Conservation (phyloP, 2,113 vertebrate species). For the Hipposideros armiger region DNA sequence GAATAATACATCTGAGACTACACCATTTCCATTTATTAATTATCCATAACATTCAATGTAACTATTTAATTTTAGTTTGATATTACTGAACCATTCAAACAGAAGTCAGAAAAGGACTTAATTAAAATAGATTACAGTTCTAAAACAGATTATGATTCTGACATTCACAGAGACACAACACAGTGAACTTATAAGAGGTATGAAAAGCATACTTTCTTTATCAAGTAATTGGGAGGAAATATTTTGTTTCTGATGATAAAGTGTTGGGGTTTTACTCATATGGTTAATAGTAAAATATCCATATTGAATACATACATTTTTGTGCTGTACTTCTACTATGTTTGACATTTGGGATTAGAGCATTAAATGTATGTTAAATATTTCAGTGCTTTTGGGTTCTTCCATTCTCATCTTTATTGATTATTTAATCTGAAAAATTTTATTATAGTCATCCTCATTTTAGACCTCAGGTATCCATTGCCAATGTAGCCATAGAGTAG, state of each 20-base stretch:
- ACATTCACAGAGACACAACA: not conserved
- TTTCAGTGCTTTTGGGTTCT: not conserved
- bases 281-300: not conserved
- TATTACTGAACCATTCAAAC: not conserved
- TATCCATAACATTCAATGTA: not conserved
- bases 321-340: not conserved
- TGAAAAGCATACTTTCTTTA: not conserved
- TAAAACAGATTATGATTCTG: conserved; percentile 5
- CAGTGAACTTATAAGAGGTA: not conserved
- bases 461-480: not conserved
- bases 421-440: not conserved
- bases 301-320: not conserved
- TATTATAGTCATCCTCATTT: not conserved
- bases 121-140: conserved; percentile 6
- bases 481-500: rapidly evolving
- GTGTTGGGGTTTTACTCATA: not conserved
- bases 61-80: not conserved
- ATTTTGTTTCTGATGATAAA: not conserved
- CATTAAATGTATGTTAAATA: not conserved
- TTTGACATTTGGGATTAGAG: not conserved
- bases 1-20: not conserved
- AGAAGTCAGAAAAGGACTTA: conserved; percentile 17
- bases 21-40: not conserved
- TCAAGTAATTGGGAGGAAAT: not conserved
- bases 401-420: not conserved